These are phyloP conservation scores for Agriopis aurantiaria DNA, from an alignment of 2,888 invertebrate species.

Conservation along the genomic window DNA sequence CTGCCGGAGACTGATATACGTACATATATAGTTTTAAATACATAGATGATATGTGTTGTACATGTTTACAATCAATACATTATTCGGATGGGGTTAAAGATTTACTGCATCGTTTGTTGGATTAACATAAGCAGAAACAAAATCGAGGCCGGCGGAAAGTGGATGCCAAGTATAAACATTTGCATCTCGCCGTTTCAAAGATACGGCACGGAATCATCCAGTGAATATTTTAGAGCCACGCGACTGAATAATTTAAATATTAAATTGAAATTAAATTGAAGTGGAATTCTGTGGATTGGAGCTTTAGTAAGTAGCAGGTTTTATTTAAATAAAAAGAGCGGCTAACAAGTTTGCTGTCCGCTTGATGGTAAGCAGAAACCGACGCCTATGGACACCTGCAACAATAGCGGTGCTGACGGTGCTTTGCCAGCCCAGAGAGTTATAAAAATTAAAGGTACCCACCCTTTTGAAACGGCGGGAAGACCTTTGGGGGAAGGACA, in stretches of 20 bases:
- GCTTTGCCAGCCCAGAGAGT: too few species aligned
- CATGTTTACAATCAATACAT: constrained; percentile 19
- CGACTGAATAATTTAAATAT: constrained; percentile 9
- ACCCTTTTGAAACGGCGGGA: too few species aligned
- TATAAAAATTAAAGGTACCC: too few species aligned
- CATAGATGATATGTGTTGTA: constrained; percentile 5
- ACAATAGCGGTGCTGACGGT: too few species aligned
- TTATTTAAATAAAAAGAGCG: too few species aligned
- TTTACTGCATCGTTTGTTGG: constrained; percentile 31
- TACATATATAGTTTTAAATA: too few species aligned
- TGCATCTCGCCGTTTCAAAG: constrained; percentile 16
- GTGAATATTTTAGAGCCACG: constrained; percentile 1
- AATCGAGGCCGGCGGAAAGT: constrained; percentile 32
- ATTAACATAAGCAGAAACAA: constrained; percentile 26
- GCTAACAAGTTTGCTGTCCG: too few species aligned
- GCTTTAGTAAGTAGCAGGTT: neutral
- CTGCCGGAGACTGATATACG: too few species aligned
- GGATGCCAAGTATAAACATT: constrained; percentile 36
- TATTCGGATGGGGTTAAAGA: constrained; percentile 23
- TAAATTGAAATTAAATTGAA: neutral
- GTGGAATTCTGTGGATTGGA: neutral
- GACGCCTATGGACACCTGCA: too few species aligned
- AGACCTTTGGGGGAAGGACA: too few species aligned
- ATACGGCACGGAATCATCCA: constrained; percentile 16
- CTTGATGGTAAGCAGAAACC: too few species aligned